These are phyloP conservation scores for Trachymyrmex septentrionalis DNA, from an alignment of 1,140 invertebrate genomes.

Conservation along the genomic window DNA sequence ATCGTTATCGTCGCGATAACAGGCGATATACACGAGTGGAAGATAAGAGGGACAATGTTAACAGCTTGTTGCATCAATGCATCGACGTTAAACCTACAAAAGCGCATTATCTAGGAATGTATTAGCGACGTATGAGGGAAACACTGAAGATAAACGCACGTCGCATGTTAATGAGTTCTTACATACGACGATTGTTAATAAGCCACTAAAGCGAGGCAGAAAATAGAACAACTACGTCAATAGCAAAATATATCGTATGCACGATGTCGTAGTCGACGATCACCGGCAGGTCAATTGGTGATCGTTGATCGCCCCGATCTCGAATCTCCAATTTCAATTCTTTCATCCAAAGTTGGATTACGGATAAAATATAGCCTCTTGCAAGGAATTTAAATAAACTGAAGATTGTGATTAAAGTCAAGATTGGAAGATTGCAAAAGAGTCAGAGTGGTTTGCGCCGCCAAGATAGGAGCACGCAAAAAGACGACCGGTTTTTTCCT, in stretches of 20 bases:
- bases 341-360: neutral
- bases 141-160: conserved; percentile 20
- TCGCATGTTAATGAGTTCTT: conserved; percentile 46
- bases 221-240: conserved; percentile 20
- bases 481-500: neutral
- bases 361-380: neutral
- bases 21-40: neutral
- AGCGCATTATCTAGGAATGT: conserved; percentile 36
- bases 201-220: neutral
- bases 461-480: neutral
- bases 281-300: neutral
- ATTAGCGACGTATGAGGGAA: conserved; percentile 32
- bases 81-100: conserved; percentile 27
- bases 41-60: conserved; percentile 34
- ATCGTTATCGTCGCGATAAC: conserved; percentile 19
- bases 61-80: conserved; percentile 19
- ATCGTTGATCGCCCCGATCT: conserved; percentile 2
- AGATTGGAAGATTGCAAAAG: neutral
- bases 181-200: conserved; percentile 20
- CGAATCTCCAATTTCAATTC: neutral
- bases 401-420: too few relatives aligned
- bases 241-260: neutral
- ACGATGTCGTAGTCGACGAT: neutral
- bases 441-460: neutral
- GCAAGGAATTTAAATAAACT: conserved; percentile 1